phyloP scores from a whole-genome alignment of 2,797 vertebrate species.

The Gobio occitaniae region DNA sequence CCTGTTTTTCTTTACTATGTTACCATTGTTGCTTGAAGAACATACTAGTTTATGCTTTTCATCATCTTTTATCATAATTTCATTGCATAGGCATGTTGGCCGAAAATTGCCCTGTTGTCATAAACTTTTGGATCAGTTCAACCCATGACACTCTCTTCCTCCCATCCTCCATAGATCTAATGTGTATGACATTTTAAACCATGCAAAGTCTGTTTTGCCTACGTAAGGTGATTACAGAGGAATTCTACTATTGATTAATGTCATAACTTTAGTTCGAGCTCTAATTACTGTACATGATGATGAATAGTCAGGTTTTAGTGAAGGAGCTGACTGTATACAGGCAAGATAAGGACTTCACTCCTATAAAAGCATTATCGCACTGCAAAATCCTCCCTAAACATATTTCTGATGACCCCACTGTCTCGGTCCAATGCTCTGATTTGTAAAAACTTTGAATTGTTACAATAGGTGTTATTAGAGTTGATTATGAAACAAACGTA shows the following conservation, averaged over 20 bases:
- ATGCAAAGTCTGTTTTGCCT: conserved; percentile 10
- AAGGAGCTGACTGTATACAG: conserved; percentile 7
- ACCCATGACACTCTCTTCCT: not conserved
- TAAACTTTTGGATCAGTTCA: conserved; percentile 15
- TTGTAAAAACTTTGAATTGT: not conserved
- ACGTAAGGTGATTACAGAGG: not conserved
- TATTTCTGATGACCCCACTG: conserved; percentile 12
- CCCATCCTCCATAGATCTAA: conserved; percentile 5
- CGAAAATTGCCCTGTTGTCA: conserved; percentile 3
- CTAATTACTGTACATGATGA: conserved; percentile 22
- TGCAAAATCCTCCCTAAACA: conserved; percentile 16
- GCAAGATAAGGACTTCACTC: conserved; percentile 18
- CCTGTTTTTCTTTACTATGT: not conserved
- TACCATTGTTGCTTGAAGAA: not conserved
- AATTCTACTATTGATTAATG: conserved; percentile 6
- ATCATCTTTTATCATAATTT: not conserved
- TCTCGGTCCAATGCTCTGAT: conserved; percentile 2
- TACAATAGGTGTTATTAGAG: conserved; percentile 15
- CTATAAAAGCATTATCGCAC: conserved; percentile 24
- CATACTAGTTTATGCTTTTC: not conserved
- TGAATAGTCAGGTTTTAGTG: conserved; percentile 11
- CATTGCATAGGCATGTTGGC: conserved; percentile 17
- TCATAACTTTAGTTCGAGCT: not conserved
- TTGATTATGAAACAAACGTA: not conserved
- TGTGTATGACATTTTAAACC: conserved; percentile 17